phyloP scores from a whole-genome alignment of 1,140 invertebrate species.

The Drosophila equinoxialis region DNA sequence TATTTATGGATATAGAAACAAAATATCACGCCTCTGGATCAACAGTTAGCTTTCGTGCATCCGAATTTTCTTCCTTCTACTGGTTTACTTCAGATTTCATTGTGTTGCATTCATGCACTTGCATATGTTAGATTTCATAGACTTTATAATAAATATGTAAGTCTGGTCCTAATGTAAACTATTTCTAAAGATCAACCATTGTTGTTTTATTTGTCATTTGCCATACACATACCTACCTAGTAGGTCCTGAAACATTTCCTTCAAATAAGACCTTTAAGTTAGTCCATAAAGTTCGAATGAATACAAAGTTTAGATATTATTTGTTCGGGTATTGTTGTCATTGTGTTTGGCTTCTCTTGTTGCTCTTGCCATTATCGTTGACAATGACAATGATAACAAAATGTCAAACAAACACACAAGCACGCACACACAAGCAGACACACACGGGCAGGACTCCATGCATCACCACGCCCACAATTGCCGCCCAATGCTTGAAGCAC shows the following conservation, averaged over 20 bases:
- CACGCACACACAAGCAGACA: conserved; percentile 26
- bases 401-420: conserved; percentile 23
- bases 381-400: conserved; percentile 60
- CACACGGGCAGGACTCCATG: not conserved
- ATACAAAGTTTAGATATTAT: conserved; percentile 31
- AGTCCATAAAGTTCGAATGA: conserved; percentile 17
- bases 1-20: too few relatives aligned
- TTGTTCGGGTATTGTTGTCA: conserved; percentile 29
- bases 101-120: too few relatives aligned
- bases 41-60: too few relatives aligned
- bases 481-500: conserved; percentile 30
- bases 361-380: conserved; percentile 47
- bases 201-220: not conserved
- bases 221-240: not conserved
- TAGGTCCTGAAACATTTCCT: not conserved
- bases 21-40: too few relatives aligned
- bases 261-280: too few relatives aligned
- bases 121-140: too few relatives aligned
- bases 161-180: too few relatives aligned
- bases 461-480: conserved; percentile 22
- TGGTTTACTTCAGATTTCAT: too few relatives aligned
- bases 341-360: conserved; percentile 31
- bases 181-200: not conserved
- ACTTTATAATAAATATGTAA: not conserved
- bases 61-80: too few relatives aligned